Conservation (phyloP, 2,888 invertebrate species). For the Chrysolina haemoptera region DNA sequence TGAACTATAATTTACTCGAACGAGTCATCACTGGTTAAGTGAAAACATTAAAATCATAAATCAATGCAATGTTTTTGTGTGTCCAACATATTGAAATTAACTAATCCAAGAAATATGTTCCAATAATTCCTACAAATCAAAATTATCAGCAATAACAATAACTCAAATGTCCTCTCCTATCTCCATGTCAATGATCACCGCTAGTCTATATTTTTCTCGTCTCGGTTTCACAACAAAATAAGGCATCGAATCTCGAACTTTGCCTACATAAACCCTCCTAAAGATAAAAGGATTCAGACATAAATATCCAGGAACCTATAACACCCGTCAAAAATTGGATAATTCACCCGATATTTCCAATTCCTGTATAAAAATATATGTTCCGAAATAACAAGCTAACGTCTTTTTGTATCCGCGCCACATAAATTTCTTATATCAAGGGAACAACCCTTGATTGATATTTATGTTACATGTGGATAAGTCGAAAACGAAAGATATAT, state of each 20-base stretch:
- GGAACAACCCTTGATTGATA: constrained; percentile 54
- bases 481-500: constrained; percentile 45
- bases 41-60: neutral
- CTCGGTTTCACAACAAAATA: constrained; percentile 26
- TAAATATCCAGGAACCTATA: constrained; percentile 45
- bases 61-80: neutral
- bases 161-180: neutral
- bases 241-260: constrained; percentile 35
- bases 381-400: constrained; percentile 34
- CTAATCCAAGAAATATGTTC: constrained; percentile 2
- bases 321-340: constrained; percentile 47
- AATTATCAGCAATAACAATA: constrained; percentile 22
- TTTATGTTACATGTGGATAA: constrained; percentile 52
- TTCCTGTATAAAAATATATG: constrained; percentile 45
- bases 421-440: constrained; percentile 48
- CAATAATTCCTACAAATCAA: neutral
- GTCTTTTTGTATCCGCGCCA: constrained; percentile 39
- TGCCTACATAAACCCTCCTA: constrained; percentile 32
- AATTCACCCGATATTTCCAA: constrained; percentile 41
- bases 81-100: neutral
- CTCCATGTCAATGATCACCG: neutral
- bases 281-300: constrained; percentile 48
- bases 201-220: neutral
- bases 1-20: too few species aligned
- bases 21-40: too few species aligned